Evolutionary conservation across 1,140 invertebrate species (phyloP), one percentile per base, ranked within the genome.

Genomic region (Homalodisca vitripennis): DNA sequence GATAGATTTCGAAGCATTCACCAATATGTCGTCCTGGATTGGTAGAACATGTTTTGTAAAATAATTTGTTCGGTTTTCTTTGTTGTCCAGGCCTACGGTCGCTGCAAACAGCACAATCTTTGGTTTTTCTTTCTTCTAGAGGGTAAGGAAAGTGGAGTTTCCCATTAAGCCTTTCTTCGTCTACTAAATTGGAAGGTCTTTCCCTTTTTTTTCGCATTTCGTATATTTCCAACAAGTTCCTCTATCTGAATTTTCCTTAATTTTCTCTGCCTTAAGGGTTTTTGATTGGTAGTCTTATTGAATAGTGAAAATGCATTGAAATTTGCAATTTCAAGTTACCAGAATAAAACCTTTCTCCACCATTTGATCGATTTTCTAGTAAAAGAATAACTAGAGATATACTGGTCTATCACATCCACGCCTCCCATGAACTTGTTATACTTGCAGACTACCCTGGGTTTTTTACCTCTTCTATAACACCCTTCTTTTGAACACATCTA

Each of bases 1-100:
- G 66, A 34, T 55, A 68, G 20, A 29, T 57, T 41, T 68, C 66
- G 2, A 68, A 68, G 20, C 66, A 57, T 24, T 24, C 51, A 55
- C 66, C 48, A 3, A 41, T 31, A 68, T 68, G 66, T 24, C 55
- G 48, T 68, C 66, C 66, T 1, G 66, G 66, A 57, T 68, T 55
- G 2, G 10, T 57, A 32, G 66, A 30, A 57, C 51, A 68, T 13
- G 47, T 68, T 24, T 68, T 68, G 3, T 51, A 68, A 30, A 0
- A 68, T 31, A 68, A 68, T 30, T 30, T 41, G 29, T 0, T 68
- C 31, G 1, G 17, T 68, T 34, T 68, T 20, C 66, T 68, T 1
- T 57, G 20, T 24, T 41, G 2, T 31, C 63, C 63, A 34, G 63
- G 6, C 22, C 63, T 65, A 2, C 63, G 3, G 29, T 65, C 63